Evolutionary conservation across 2,113 vertebrate genomes (phyloP).

Genomic region (Macquaria ambigua): DNA sequence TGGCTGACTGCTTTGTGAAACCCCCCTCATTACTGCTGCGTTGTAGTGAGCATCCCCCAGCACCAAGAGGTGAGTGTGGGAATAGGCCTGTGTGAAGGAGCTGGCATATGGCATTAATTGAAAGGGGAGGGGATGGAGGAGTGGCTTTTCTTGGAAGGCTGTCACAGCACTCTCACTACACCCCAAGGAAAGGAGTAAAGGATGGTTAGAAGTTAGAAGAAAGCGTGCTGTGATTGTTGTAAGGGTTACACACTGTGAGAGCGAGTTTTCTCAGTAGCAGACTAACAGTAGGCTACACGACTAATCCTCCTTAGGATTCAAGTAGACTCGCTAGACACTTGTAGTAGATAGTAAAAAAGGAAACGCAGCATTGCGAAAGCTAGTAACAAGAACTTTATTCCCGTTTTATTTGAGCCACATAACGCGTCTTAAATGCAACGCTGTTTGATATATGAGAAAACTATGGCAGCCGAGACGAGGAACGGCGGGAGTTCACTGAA

Average conservation of each 20-base stretch:
- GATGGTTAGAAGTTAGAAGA: slow-evolving; percentile 37
- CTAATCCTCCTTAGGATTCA: slow-evolving; percentile 10
- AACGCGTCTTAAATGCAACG: slow-evolving; percentile 89
- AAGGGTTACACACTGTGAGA: not conserved
- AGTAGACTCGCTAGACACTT: not conserved
- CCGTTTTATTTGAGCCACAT: slow-evolving; percentile 1
- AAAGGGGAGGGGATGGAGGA: slow-evolving; percentile 53
- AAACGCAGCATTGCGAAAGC: not conserved
- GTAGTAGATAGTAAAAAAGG: not conserved
- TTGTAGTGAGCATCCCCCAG: not conserved
- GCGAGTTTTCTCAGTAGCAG: not conserved
- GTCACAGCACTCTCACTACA: slow-evolving; percentile 14
- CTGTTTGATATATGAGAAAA: slow-evolving; percentile 95
- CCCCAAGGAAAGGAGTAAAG: slow-evolving; percentile 4
- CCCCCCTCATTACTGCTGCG: not conserved
- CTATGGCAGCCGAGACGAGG: slow-evolving; percentile 91
- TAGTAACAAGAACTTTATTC: rapidly evolving
- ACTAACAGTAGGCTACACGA: not conserved
- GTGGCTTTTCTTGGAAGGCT: slow-evolving; percentile 38
- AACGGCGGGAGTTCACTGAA: slow-evolving; percentile 90
- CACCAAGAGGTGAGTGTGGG: slow-evolving; percentile 14
- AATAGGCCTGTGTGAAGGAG: not conserved
- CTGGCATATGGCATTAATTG: slow-evolving; percentile 61
- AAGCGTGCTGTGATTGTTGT: not conserved
- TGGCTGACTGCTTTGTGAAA: slow-evolving; percentile 6